Evolutionary conservation across 2,888 invertebrate genomes (phyloP).

Genomic region (Scaptomyza cyrtandrae): DNA sequence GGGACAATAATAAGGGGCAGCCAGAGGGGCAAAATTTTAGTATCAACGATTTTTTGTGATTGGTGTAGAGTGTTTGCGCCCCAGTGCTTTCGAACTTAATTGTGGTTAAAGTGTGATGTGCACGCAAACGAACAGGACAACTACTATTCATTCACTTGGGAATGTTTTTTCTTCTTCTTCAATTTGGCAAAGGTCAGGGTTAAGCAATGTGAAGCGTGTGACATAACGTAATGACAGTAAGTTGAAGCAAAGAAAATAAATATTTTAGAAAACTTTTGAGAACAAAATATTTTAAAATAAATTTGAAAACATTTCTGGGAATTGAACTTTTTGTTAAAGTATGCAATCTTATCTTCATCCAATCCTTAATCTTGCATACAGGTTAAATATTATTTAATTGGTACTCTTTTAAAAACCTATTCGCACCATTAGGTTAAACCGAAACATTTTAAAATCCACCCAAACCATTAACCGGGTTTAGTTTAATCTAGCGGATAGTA

Average conservation of each 20-base stretch:
- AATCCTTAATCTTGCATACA: too few species aligned
- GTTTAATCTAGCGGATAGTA: conserved; percentile 26
- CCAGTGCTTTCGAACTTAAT: neutral
- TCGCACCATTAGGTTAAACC: neutral
- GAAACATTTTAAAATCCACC: neutral
- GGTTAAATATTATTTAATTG: too few species aligned
- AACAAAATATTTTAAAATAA: too few species aligned
- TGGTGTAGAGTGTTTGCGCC: conserved; percentile 25
- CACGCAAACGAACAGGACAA: conserved; percentile 16
- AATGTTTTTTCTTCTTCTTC: neutral
- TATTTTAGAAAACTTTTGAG: too few species aligned
- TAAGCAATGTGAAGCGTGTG: neutral
- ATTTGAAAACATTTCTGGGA: too few species aligned
- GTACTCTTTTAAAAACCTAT: neutral
- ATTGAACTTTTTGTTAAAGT: too few species aligned
- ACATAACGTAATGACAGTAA: too few species aligned
- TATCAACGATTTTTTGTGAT: conserved; percentile 17
- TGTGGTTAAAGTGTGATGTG: conserved; percentile 5
- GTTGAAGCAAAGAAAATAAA: too few species aligned
- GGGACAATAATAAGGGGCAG: too few species aligned
- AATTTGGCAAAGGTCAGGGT: conserved; percentile 9
- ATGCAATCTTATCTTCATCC: too few species aligned
- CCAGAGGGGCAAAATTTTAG: neutral
- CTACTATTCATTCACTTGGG: conserved; percentile 11
- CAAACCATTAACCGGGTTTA: neutral